These are phyloP conservation scores for Heliconius congener DNA, from an alignment of 1,140 invertebrate species.

Conservation along the genomic window DNA sequence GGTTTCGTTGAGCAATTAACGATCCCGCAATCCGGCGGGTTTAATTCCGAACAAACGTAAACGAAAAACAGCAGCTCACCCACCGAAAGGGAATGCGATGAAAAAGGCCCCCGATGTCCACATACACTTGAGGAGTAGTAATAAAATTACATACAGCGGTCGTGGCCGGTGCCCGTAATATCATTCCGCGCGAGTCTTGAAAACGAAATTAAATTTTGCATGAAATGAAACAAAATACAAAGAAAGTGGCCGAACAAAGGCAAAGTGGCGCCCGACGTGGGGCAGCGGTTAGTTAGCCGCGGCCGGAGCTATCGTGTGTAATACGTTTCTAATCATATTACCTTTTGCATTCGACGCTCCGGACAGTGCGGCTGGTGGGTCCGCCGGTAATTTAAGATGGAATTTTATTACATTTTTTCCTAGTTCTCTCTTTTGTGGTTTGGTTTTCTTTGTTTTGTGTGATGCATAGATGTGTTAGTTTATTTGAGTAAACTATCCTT, in stretches of 20 bases:
- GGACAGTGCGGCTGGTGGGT: constrained; percentile 35
- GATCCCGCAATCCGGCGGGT: constrained; percentile 68
- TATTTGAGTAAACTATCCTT: background rate
- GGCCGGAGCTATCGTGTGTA: constrained; percentile 66
- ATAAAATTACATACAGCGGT: constrained; percentile 74
- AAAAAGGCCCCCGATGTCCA: constrained; percentile 76
- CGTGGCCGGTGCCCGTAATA: constrained; percentile 71
- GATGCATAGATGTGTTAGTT: no score
- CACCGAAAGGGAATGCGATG: constrained; percentile 78
- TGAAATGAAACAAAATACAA: constrained; percentile 80
- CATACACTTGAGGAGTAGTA: constrained; percentile 75
- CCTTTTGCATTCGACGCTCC: constrained; percentile 62
- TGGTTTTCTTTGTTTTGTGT: background rate
- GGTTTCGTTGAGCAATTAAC: constrained; percentile 76
- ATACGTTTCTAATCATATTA: constrained; percentile 79
- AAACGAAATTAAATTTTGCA: constrained; percentile 81
- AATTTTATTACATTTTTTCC: constrained; percentile 48
- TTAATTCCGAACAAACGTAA: constrained; percentile 75
- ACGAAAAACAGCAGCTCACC: constrained; percentile 69
- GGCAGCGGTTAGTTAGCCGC: constrained; percentile 66
- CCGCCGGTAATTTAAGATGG: constrained; percentile 48
- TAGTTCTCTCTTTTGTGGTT: background rate
- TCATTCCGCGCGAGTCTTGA: constrained; percentile 79
- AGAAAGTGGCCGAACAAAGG: constrained; percentile 77
- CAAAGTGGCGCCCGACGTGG: constrained; percentile 61